These are phyloP conservation scores for Hofmannophila pseudospretella DNA, from an alignment of 2,888 invertebrate genomes.

Conservation along the genomic window DNA sequence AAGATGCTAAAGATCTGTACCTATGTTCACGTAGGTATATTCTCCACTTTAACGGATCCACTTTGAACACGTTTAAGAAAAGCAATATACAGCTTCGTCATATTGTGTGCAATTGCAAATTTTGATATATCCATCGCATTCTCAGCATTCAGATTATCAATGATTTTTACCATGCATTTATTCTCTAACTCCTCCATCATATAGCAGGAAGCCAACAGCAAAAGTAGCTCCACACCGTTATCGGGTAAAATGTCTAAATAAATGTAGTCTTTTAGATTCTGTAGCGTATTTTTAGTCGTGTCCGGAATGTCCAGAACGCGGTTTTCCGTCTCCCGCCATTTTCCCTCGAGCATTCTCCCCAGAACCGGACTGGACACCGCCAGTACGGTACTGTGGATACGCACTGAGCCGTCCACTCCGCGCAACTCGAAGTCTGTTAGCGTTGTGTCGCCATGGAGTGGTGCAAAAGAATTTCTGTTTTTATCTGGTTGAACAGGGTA, in stretches of 20 bases:
- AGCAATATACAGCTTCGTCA: not conserved
- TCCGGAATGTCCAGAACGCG: not conserved
- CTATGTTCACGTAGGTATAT: not conserved
- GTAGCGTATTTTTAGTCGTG: conserved; percentile 3
- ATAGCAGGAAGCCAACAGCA: conserved; percentile 2
- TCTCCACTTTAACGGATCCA: not conserved
- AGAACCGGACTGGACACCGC: conserved; percentile 9
- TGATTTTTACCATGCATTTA: not conserved
- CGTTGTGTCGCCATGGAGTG: conserved; percentile 5
- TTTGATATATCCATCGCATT: not conserved
- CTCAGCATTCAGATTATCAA: not conserved
- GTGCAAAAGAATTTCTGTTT: not conserved
- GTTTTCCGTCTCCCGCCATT: conserved; percentile 1
- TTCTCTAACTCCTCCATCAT: conserved; percentile 3
- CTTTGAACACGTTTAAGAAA: not conserved
- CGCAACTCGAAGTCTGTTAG: conserved; percentile 8
- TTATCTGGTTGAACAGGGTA: not conserved
- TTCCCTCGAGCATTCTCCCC: conserved; percentile 3
- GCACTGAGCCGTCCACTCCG: conserved; percentile 4
- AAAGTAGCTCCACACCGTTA: not conserved
- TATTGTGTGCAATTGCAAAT: not conserved
- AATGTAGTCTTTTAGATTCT: conserved; percentile 3
- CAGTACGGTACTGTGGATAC: conserved; percentile 7
- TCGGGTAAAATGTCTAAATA: conserved; percentile 3
- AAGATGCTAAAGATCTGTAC: no score